A percentile compares a stretch with the other conserved stretches of the same genome.
Evolutionary conservation across 2,888 invertebrate genomes (phyloP).

Genomic region (Xestoiulus laeticollis): DNA sequence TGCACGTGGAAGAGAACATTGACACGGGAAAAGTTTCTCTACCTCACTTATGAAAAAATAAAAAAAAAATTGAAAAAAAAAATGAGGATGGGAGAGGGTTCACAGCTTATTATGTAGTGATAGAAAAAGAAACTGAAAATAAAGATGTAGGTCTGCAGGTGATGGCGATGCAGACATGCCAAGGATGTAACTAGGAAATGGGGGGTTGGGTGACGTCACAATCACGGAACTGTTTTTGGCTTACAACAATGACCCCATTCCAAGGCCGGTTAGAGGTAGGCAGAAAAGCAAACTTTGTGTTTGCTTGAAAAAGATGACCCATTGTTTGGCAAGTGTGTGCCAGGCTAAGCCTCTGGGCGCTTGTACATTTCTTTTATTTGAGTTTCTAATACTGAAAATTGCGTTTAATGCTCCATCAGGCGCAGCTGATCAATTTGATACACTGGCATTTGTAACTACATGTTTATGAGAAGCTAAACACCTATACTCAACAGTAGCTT

Average conservation of each 20-base stretch:
- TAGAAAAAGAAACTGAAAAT: constrained; percentile 29
- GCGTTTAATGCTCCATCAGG: too few species aligned
- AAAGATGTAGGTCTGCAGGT: constrained; percentile 4
- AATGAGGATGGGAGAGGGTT: background rate
- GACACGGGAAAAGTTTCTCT: constrained; percentile 32
- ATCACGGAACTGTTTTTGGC: background rate
- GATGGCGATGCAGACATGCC: background rate
- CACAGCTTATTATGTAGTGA: background rate
- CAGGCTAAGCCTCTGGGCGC: too few species aligned
- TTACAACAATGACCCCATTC: constrained; percentile 19
- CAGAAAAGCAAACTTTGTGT: background rate
- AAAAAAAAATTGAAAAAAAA: background rate
- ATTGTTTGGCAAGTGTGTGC: too few species aligned
- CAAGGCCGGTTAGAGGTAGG: constrained; percentile 29
- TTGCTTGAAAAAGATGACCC: background rate
- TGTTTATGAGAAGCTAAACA: too few species aligned
- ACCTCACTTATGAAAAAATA: background rate
- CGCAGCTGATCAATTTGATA: too few species aligned
- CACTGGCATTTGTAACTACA: too few species aligned
- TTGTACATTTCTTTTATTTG: too few species aligned
- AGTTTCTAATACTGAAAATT: too few species aligned
- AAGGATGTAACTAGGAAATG: background rate
- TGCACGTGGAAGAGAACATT: constrained; percentile 4
- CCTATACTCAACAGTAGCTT: too few species aligned
- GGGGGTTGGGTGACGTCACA: background rate